Percentiles rank a stretch among this genome's conserved stretches.
Evolutionary conservation across 2,888 invertebrate genomes (phyloP).

Genomic region (Fragum sueziense): DNA sequence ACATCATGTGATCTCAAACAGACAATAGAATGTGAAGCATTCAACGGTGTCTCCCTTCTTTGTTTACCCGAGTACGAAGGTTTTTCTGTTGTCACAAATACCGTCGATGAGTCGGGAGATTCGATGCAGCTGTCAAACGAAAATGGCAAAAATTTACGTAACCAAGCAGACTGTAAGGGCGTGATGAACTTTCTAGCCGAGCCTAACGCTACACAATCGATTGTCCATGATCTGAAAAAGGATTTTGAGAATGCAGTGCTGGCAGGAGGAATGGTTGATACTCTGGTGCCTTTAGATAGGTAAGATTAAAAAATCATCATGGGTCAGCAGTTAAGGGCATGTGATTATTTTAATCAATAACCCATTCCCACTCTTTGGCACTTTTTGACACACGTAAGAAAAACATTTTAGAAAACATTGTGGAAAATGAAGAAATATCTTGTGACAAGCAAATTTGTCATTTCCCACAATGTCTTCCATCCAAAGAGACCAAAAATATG

Average conservation of each 20-base stretch:
- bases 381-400: no score
- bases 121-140: background rate
- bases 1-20: constrained; percentile 40
- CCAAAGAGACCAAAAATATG: no score
- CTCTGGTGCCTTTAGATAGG: constrained; percentile 41
- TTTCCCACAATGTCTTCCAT: background rate
- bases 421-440: background rate
- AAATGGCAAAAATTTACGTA: background rate
- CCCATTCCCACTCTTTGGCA: no score
- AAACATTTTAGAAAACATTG: no score
- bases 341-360: no score
- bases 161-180: constrained; percentile 42
- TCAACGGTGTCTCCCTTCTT: constrained; percentile 58
- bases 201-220: constrained; percentile 62
- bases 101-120: constrained; percentile 32
- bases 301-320: no score
- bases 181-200: constrained; percentile 66
- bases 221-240: constrained; percentile 61
- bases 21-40: constrained; percentile 48
- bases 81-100: constrained; percentile 57
- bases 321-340: no score
- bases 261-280: constrained; percentile 75
- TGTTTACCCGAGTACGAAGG: constrained; percentile 62
- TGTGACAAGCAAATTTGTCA: background rate
- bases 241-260: constrained; percentile 63